Evolutionary conservation across 1,140 invertebrate genomes (phyloP).

Genomic region (Drosophila punjabiensis): DNA sequence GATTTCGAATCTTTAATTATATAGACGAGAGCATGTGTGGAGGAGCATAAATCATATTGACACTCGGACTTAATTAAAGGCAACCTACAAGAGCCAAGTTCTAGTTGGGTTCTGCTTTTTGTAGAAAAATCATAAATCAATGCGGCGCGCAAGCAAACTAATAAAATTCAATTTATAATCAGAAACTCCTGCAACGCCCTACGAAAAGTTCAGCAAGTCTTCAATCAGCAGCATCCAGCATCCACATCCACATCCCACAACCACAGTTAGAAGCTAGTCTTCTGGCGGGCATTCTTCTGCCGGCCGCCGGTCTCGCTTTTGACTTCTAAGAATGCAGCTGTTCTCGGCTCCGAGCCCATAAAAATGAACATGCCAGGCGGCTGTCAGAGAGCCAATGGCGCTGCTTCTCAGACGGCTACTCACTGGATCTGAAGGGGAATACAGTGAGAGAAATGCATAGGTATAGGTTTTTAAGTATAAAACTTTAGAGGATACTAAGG

Average conservation of each 20-base stretch:
- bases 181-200: conserved; percentile 72
- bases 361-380: conserved; percentile 76
- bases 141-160: conserved; percentile 66
- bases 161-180: conserved; percentile 83
- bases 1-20: conserved; percentile 69
- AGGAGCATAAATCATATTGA: conserved; percentile 74
- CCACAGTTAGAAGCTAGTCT: conserved; percentile 19
- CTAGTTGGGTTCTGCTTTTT: conserved; percentile 26
- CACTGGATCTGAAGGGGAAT: conserved; percentile 18
- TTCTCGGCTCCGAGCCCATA: conserved; percentile 52
- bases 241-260: conserved; percentile 55
- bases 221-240: conserved; percentile 59
- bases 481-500: too few relatives aligned
- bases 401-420: conserved; percentile 71
- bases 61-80: conserved; percentile 77
- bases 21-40: conserved; percentile 38
- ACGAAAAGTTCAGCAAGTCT: conserved; percentile 33
- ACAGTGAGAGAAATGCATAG: neutral
- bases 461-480: too few relatives aligned
- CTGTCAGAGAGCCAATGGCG: conserved; percentile 73
- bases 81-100: conserved; percentile 41
- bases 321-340: conserved; percentile 75
- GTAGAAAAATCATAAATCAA: conserved; percentile 78
- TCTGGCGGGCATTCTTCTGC: conserved; percentile 15
- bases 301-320: conserved; percentile 38